A percentile compares a stretch with the other conserved stretches of the same genome.
Evolutionary conservation across 2,888 invertebrate species (phyloP).

Genomic region (Perithous albicinctus): DNA sequence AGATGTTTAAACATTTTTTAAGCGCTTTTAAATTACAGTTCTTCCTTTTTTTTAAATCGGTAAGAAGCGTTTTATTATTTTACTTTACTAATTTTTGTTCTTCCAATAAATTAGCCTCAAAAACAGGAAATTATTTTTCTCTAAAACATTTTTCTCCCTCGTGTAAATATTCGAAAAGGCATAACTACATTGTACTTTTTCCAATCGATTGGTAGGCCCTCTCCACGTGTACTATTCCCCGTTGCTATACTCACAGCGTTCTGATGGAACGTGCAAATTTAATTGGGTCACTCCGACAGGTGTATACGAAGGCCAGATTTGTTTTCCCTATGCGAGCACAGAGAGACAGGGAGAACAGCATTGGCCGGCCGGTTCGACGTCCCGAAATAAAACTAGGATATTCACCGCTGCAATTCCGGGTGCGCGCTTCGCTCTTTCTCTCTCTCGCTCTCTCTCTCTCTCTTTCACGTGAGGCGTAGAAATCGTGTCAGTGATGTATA

Average conservation of each 20-base stretch:
- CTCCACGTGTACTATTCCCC: not conserved
- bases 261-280: constrained; percentile 56
- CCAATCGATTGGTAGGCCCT: not conserved
- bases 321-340: constrained; percentile 41
- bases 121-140: no score
- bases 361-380: constrained; percentile 40
- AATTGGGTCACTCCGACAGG: constrained; percentile 68
- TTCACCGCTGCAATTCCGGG: constrained; percentile 16
- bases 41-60: no score
- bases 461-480: constrained; percentile 12
- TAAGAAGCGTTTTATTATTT: no score
- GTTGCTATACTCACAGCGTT: not conserved
- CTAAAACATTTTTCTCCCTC: no score
- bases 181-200: no score
- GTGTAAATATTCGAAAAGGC: no score
- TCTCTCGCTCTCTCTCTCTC: no score
- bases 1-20: no score
- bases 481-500: constrained; percentile 2
- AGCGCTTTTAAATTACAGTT: no score
- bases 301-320: constrained; percentile 65
- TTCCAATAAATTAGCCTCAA: no score
- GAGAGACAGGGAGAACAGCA: not conserved
- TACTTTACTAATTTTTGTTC: no score
- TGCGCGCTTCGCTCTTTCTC: no score
- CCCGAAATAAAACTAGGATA: constrained; percentile 59